A percentile compares a stretch with the other conserved stretches of the same genome.
Conservation (phyloP, 2,797 vertebrate species). For the Erithacus rubecula region DNA sequence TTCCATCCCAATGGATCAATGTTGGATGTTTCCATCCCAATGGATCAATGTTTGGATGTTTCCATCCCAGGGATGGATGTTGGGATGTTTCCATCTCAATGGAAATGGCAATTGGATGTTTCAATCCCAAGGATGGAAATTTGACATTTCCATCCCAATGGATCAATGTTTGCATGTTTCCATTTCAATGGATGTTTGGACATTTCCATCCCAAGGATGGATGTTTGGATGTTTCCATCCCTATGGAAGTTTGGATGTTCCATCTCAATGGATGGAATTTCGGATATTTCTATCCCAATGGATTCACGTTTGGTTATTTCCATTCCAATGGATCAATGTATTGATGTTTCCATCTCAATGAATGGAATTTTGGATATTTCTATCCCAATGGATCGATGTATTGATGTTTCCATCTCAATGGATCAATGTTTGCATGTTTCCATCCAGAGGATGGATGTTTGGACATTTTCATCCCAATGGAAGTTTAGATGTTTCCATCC, state of each 20-base stretch:
- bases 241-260: neutral
- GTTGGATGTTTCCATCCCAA: neutral
- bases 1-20: no score
- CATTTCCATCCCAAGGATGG: neutral
- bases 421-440: neutral
- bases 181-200: neutral
- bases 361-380: no score
- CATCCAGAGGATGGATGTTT: no score
- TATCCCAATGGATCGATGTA: no score
- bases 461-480: neutral
- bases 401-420: no score
- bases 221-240: no score
- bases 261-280: accelerated
- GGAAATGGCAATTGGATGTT: neutral
- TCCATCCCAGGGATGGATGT: neutral
- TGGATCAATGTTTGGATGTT: neutral
- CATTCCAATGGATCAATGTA: no score
- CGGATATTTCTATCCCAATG: no score
- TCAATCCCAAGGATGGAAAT: no score
- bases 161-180: accelerated
- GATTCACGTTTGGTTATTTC: no score
- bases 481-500: neutral
- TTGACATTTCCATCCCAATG: no score
- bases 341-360: neutral
- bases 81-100: neutral